Base-by-base conservation (phyloP, 2,888 invertebrate species). In the Rhingia campestris region DNA sequence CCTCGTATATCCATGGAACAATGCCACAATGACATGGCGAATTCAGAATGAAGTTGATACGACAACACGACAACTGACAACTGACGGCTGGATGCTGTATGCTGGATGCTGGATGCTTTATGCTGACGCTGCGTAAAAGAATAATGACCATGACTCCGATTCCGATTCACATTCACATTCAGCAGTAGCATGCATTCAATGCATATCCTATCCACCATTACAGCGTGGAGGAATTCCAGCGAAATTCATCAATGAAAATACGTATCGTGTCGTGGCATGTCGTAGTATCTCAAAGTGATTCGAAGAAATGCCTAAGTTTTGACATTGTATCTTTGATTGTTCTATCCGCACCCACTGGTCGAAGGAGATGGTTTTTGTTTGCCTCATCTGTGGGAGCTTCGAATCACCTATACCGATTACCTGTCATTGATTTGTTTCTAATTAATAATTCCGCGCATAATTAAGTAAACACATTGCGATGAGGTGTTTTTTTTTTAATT, bases 361-460 rank as follows among this genome's bases (percentile, higher is more conserved):
- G 7, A 3, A 4, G 4, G 22, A 14, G 10, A 1, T 0, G n/a
- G 37, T n/a, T 12, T 12, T 35, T n/a, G 30, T 39, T 9, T 41
- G 39, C 1, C 39, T 35, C 43, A 72, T 3, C 47, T 56, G 70
- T 70, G 70, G 70, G 70, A 76, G 76, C 59, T 53, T 22, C 2
- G 22, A 37, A 35, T 14, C 32, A 9, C 6, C 43, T 7, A 22
- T 2, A n/a, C n/a, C 37, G 41, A 76, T 77, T 72, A 63, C 59
- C 51, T 22, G 61, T 58, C 73, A 73, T 79, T 82, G 82, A 82
- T 79, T 79, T 67, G 79, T 59, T 79, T 82, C 82, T 73, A 73
- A 79, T 82, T 73, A 82, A 73, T 56, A 73, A 79, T 66, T 80
- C 74, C 67, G 67, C 80, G 56, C 80, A 54, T 74, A 74, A 73